These are phyloP conservation scores for Brachystomella parvula DNA, from an alignment of 1,140 invertebrate species.

Conservation along the genomic window DNA sequence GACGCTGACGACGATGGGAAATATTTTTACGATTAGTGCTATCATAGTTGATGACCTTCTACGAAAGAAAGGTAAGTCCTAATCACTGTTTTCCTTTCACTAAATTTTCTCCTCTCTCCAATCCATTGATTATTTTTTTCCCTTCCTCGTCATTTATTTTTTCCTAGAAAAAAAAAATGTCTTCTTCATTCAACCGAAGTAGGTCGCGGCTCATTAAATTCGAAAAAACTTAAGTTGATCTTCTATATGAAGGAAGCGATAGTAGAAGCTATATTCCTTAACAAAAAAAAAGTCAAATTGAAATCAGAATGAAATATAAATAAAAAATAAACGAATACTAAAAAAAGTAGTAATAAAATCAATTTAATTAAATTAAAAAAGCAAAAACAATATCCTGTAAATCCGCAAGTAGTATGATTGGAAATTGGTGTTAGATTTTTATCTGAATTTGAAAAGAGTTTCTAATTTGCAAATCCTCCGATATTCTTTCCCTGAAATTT, in stretches of 20 bases:
- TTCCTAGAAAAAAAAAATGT: neutral
- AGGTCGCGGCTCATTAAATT: no score
- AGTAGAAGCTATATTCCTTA: no score
- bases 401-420: no score
- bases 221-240: neutral
- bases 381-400: neutral
- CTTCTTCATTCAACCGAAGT: no score
- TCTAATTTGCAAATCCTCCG: no score
- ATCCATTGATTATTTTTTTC: neutral
- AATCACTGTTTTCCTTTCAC: neutral
- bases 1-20: slow-evolving; percentile 60
- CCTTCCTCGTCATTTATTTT: neutral
- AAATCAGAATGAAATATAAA: no score
- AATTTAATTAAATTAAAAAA: neutral
- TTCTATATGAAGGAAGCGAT: neutral
- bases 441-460: no score
- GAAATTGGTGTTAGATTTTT: no score
- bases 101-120: neutral
- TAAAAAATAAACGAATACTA: neutral
- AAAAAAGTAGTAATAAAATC: neutral
- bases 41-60: slow-evolving; percentile 65
- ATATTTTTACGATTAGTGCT: slow-evolving; percentile 67
- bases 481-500: no score
- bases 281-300: no score
- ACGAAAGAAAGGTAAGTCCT: slow-evolving; percentile 54